Evolutionary conservation across 1,140 invertebrate species (phyloP).

Genomic region (Cyrtorhinus lividipennis): DNA sequence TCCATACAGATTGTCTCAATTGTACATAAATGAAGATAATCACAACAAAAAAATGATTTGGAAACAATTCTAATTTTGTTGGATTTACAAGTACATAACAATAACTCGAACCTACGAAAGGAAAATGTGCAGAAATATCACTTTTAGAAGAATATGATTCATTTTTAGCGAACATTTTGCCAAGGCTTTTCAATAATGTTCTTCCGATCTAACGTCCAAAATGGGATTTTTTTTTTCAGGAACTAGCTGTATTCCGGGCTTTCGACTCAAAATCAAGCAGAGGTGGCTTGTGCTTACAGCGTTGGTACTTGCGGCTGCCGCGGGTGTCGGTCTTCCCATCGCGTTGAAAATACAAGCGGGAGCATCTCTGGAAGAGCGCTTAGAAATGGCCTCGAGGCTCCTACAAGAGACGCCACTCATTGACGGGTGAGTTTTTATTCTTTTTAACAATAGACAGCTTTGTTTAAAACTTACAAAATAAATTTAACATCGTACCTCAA

Average conservation of each 20-base stretch:
- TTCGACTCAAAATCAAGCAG: conserved; percentile 16
- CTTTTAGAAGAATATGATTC: neutral
- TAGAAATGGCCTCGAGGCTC: conserved; percentile 29
- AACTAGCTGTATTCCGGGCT: conserved; percentile 17
- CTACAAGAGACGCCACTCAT: conserved; percentile 33
- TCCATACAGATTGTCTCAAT: too few relatives aligned
- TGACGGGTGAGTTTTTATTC: conserved; percentile 35
- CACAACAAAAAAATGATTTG: too few relatives aligned
- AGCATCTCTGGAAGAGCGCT: conserved; percentile 28
- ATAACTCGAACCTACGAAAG: too few relatives aligned
- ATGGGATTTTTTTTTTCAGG: conserved; percentile 20
- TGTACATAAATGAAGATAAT: too few relatives aligned
- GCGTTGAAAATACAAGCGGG: conserved; percentile 28
- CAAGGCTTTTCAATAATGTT: neutral
- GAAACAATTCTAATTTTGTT: too few relatives aligned
- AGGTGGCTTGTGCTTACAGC: conserved; percentile 28
- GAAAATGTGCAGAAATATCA: too few relatives aligned
- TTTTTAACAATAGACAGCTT: too few relatives aligned
- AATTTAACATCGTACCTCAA: neutral
- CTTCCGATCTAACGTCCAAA: too few relatives aligned
- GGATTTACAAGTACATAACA: too few relatives aligned
- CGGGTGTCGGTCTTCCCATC: conserved; percentile 30
- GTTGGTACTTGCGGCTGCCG: conserved; percentile 29
- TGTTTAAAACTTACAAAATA: neutral
- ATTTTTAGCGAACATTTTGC: neutral